These are phyloP conservation scores for Volucella zonaria DNA, from an alignment of 2,888 invertebrate species.

Conservation along the genomic window DNA sequence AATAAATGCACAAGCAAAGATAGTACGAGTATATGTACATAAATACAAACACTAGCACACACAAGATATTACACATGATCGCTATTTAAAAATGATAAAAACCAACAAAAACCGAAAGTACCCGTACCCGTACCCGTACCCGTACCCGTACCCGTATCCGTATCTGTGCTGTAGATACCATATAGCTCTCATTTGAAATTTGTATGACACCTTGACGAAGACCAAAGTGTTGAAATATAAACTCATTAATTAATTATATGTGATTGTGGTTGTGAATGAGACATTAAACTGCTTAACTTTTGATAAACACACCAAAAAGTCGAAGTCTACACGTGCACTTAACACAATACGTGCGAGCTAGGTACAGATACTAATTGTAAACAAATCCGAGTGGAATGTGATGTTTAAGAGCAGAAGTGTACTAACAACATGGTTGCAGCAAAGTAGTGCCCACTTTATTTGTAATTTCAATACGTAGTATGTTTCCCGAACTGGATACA, in stretches of 20 bases:
- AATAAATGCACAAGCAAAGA: slow-evolving; percentile 14
- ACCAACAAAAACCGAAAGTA: slow-evolving; percentile 41
- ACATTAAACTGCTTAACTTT: slow-evolving; percentile 18
- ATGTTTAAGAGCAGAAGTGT: slow-evolving; percentile 42
- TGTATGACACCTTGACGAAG: slow-evolving; percentile 22
- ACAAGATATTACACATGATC: background rate
- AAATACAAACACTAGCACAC: slow-evolving; percentile 15
- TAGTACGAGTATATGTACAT: background rate
- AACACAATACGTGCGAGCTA: background rate
- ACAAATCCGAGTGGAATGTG: slow-evolving; percentile 65
- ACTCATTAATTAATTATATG: slow-evolving; percentile 55
- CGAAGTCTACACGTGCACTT: slow-evolving; percentile 61
- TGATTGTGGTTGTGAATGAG: slow-evolving; percentile 40
- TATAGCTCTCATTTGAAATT: slow-evolving; percentile 10
- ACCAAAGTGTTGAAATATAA: slow-evolving; percentile 62
- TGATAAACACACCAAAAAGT: slow-evolving; percentile 44
- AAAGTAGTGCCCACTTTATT: slow-evolving; percentile 10
- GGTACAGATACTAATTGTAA: slow-evolving; percentile 45
- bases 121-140: background rate
- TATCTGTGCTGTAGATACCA: slow-evolving; percentile 1
- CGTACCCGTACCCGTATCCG: background rate
- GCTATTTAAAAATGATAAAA: slow-evolving; percentile 38
- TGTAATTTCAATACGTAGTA: too few species aligned
- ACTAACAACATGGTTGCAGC: slow-evolving; percentile 34
- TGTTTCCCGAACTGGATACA: too few species aligned